These are phyloP conservation scores for Lepidocyrtinus sp. DNA, from an alignment of 2,888 invertebrate species.

Conservation along the genomic window DNA sequence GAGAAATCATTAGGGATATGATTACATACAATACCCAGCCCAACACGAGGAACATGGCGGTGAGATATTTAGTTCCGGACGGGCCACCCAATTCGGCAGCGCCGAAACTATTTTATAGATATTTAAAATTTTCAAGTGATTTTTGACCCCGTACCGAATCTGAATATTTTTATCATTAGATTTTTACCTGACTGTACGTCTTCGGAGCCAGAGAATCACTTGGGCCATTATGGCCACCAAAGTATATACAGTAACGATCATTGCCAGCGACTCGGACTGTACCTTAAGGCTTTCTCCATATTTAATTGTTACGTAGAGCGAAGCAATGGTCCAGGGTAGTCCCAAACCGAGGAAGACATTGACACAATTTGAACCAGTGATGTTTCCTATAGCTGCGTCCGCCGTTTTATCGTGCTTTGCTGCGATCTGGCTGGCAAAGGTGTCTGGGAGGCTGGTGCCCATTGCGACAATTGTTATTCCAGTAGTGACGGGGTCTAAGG, in stretches of 20 bases:
- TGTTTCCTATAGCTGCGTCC: constrained; percentile 77
- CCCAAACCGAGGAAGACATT: constrained; percentile 77
- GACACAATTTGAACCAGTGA: constrained; percentile 78
- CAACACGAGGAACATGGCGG: constrained; percentile 72
- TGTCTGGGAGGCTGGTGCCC: constrained; percentile 77
- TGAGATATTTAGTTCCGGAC: constrained; percentile 71
- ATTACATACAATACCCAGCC: constrained; percentile 75
- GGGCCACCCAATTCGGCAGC: constrained; percentile 76
- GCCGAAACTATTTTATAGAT: no score
- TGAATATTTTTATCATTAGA: no score
- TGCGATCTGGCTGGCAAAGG: constrained; percentile 76
- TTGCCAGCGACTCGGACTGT: constrained; percentile 72
- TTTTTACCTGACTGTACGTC: no score
- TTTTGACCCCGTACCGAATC: no score
- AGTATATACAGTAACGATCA: constrained; percentile 76
- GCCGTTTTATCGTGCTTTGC: constrained; percentile 73
- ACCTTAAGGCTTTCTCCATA: constrained; percentile 71
- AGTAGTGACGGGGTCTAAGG: constrained; percentile 2
- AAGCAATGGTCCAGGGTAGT: constrained; percentile 77
- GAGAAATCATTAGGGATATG: constrained; percentile 73
- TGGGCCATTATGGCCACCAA: constrained; percentile 73
- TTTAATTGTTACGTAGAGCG: constrained; percentile 73
- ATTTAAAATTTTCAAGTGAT: no score
- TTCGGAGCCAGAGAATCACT: constrained; percentile 73
- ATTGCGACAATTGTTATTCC: constrained; percentile 75